Evolutionary conservation across 2,113 vertebrate species (phyloP).

Genomic region (Lontra canadensis): DNA sequence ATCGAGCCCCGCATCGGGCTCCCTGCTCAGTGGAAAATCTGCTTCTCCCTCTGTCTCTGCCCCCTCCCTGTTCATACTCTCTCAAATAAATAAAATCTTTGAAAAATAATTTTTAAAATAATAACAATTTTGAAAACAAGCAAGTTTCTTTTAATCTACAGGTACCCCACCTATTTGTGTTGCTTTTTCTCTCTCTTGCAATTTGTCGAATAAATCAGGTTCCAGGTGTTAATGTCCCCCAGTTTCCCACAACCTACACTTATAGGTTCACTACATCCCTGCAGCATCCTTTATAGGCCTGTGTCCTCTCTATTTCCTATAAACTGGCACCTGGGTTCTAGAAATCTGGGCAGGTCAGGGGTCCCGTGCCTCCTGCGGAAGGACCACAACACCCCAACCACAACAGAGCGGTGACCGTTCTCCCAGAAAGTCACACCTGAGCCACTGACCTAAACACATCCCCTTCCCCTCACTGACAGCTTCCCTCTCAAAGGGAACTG

Average conservation of each 20-base stretch:
- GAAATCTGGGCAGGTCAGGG: too few relatives aligned
- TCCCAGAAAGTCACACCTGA: neutral
- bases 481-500: neutral
- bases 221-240: too few relatives aligned
- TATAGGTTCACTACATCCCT: neutral
- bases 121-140: neutral
- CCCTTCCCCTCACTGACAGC: too few relatives aligned
- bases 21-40: too few relatives aligned
- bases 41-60: too few relatives aligned
- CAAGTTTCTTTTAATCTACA: neutral
- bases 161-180: neutral
- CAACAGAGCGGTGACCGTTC: rapidly evolving
- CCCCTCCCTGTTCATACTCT: too few relatives aligned
- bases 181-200: neutral
- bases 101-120: neutral
- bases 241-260: neutral
- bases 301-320: neutral
- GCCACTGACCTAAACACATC: neutral
- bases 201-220: neutral
- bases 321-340: neutral
- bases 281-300: neutral
- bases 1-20: too few relatives aligned
- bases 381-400: rapidly evolving
- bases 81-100: too few relatives aligned
- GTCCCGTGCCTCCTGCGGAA: neutral